phyloP scores from a whole-genome alignment of 1,140 invertebrate genomes.

The Lamellibrachia luymesi region DNA sequence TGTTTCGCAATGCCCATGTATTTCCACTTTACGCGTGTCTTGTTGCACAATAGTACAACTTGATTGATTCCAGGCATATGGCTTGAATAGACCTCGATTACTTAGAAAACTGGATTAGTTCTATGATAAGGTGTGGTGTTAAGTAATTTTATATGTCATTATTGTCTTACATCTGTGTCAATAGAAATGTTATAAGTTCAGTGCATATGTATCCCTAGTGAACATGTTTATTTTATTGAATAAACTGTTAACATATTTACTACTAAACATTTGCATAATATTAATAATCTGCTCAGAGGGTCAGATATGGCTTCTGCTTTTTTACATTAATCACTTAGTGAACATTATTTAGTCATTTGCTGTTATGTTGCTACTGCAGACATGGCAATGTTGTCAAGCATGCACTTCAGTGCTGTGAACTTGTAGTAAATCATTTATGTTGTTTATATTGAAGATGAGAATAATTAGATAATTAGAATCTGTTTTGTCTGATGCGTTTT shows the following conservation, averaged over 20 bases:
- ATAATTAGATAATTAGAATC: no score
- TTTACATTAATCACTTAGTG: background rate
- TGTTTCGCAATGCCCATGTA: background rate
- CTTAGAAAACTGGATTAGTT: background rate
- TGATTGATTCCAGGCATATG: background rate
- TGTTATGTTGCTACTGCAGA: background rate
- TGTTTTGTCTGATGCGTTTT: background rate
- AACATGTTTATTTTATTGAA: no score
- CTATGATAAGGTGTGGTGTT: background rate
- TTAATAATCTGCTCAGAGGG: no score
- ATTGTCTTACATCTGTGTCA: background rate
- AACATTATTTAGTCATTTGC: background rate
- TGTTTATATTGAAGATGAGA: no score
- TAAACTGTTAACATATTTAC: no score
- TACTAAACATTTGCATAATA: no score
- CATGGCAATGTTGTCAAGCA: background rate
- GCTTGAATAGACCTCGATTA: background rate
- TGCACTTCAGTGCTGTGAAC: background rate
- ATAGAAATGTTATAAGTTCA: background rate
- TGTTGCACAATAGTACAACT: background rate
- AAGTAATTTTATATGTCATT: background rate
- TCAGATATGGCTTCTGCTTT: no score
- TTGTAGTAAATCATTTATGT: background rate
- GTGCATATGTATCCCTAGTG: background rate
- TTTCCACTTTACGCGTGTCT: background rate